phyloP scores from a whole-genome alignment of 2,797 vertebrate species.

The Alosa sapidissima region DNA sequence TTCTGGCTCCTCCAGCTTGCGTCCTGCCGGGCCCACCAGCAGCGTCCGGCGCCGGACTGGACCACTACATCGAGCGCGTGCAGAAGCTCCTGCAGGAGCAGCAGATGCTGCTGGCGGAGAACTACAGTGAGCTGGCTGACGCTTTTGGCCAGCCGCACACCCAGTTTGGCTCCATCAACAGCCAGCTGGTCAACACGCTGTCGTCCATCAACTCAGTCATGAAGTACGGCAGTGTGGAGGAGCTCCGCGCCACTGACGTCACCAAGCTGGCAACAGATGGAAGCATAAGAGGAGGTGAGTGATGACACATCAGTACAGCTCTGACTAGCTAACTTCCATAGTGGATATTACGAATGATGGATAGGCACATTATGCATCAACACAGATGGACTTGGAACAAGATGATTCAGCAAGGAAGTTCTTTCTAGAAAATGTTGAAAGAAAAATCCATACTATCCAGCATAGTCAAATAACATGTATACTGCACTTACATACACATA shows the following conservation, averaged over 20 bases:
- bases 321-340: not conserved
- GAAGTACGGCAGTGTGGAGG: constrained; percentile 86
- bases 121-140: constrained; percentile 93
- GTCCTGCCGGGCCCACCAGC: not conserved
- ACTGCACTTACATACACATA: not conserved
- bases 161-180: constrained; percentile 95
- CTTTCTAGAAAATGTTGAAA: not conserved
- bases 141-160: constrained; percentile 92
- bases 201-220: constrained; percentile 92
- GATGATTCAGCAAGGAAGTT: not conserved
- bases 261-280: constrained; percentile 59
- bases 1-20: constrained; percentile 33
- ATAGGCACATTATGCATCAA: not conserved
- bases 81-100: constrained; percentile 95
- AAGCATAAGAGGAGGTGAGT: constrained; percentile 63
- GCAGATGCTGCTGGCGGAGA: constrained; percentile 92
- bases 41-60: constrained; percentile 67
- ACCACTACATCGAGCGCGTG: constrained; percentile 93
- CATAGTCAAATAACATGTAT: not conserved
- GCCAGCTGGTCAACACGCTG: constrained; percentile 91
- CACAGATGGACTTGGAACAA: not conserved
- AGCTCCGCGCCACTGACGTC: constrained; percentile 68
- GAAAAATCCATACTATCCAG: not conserved
- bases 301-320: not conserved
- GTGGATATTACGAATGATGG: not conserved